Evolutionary conservation across 2,888 invertebrate genomes (phyloP).

Genomic region (Andrena haemorrhoa): DNA sequence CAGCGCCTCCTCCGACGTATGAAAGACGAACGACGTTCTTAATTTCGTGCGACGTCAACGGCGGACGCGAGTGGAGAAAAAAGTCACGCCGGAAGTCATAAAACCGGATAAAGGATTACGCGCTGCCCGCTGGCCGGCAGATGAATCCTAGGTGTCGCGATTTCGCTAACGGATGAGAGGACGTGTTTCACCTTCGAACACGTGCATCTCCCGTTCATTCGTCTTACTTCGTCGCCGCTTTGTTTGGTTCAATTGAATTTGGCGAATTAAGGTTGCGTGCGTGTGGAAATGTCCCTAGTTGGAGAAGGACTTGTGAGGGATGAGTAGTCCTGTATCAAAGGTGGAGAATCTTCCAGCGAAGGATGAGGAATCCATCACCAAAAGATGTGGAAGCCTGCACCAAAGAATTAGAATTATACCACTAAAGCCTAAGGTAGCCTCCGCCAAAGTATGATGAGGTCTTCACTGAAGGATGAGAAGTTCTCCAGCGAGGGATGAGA

Average conservation of each 20-base stretch:
- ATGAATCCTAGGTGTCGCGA: conserved; percentile 26
- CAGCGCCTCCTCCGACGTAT: conserved; percentile 31
- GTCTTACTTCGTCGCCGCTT: conserved; percentile 21
- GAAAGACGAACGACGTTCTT: conserved; percentile 78
- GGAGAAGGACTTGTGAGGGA: too few relatives aligned
- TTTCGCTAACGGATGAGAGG: conserved; percentile 31
- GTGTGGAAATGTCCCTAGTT: background rate
- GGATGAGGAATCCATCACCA: too few relatives aligned
- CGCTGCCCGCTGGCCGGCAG: conserved; percentile 22
- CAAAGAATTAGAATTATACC: too few relatives aligned
- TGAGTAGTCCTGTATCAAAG: too few relatives aligned
- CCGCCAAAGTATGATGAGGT: too few relatives aligned
- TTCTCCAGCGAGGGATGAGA: too few relatives aligned
- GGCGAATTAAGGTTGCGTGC: background rate
- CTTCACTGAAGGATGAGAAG: too few relatives aligned
- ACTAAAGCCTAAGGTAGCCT: too few relatives aligned
- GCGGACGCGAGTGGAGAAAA: conserved; percentile 55
- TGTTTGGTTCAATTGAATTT: background rate
- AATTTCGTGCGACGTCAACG: conserved; percentile 77
- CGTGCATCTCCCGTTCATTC: conserved; percentile 7
- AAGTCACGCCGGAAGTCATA: conserved; percentile 63
- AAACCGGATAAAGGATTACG: conserved; percentile 67
- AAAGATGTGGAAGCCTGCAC: too few relatives aligned
- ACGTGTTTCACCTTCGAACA: background rate
- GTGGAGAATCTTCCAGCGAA: too few relatives aligned